Percentiles rank a stretch among this genome's conserved stretches.
These are phyloP conservation scores for Aphis craccivora DNA, from an alignment of 1,140 invertebrate genomes.

Conservation along the genomic window DNA sequence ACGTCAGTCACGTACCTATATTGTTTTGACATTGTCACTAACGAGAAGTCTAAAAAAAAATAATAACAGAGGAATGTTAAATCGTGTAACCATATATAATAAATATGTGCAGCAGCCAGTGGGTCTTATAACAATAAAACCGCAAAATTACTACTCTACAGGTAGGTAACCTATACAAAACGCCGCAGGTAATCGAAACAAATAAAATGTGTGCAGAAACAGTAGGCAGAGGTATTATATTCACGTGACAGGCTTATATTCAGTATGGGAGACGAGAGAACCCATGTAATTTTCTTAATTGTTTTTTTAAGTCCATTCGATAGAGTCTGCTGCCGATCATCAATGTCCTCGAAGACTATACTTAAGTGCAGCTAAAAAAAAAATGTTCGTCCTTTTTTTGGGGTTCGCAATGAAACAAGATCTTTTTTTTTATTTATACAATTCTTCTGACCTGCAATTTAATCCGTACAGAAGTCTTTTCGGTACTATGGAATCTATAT, in stretches of 20 bases:
- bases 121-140: background rate
- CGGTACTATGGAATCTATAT: background rate
- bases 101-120: background rate
- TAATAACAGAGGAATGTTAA: background rate
- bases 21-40: background rate
- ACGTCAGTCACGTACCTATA: too few species aligned
- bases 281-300: constrained; percentile 43
- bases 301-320: constrained; percentile 15
- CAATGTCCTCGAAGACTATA: constrained; percentile 20
- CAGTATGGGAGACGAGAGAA: background rate
- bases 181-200: constrained; percentile 23
- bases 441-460: constrained; percentile 23
- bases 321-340: background rate
- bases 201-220: constrained; percentile 42
- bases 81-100: background rate
- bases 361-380: background rate
- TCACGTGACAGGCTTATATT: background rate
- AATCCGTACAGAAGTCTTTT: constrained; percentile 49
- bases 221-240: background rate
- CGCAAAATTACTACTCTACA: background rate
- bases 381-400: constrained; percentile 1
- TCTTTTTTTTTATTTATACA: constrained; percentile 11
- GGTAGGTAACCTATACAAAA: background rate
- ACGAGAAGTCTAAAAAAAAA: background rate
- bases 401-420: background rate